These are phyloP conservation scores for Huso huso DNA, from an alignment of 2,797 vertebrate species.

Conservation along the genomic window DNA sequence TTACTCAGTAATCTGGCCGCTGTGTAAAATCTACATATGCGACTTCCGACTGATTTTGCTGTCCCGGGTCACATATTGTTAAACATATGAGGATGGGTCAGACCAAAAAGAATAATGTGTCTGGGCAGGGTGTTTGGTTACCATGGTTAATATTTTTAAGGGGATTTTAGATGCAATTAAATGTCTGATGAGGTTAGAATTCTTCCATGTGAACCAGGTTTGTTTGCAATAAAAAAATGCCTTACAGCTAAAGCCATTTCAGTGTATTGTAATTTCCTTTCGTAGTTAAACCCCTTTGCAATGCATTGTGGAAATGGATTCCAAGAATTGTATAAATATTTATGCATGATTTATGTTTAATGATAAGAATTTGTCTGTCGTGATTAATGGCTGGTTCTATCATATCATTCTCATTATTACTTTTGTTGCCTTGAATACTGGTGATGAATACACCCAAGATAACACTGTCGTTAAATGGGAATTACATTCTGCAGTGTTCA, in stretches of 20 bases:
- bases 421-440: neutral
- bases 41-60: no score
- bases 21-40: no score
- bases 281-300: neutral
- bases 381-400: neutral
- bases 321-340: conserved; percentile 4
- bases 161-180: no score
- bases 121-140: no score
- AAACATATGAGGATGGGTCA: no score
- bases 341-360: neutral
- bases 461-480: conserved; percentile 4
- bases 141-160: no score
- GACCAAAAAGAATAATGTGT: no score
- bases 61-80: no score
- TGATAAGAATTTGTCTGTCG: neutral
- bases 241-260: neutral
- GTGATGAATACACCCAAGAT: conserved; percentile 10
- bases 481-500: conserved; percentile 2
- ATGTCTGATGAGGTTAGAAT: no score
- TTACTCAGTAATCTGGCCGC: no score
- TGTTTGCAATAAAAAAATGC: neutral
- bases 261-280: neutral
- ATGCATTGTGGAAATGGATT: neutral
- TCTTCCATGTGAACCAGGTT: no score
- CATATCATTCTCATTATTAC: neutral